Conservation (phyloP, 1,140 invertebrate species). For the Leucophenga varia region DNA sequence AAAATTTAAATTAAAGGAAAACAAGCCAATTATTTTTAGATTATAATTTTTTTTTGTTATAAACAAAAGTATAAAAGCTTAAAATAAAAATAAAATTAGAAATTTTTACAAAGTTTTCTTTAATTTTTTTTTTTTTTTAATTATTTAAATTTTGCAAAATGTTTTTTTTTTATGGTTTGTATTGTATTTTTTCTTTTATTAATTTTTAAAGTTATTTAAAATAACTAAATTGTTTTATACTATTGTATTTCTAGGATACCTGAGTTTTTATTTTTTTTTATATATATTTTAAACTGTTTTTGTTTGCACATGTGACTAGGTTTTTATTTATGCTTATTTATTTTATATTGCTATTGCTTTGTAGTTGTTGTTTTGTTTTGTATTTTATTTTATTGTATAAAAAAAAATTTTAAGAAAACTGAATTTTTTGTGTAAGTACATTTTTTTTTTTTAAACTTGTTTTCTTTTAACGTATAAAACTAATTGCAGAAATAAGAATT, state of each 20-base stretch:
- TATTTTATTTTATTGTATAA: neutral
- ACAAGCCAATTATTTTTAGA: conserved; percentile 45
- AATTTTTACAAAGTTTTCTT: conserved; percentile 36
- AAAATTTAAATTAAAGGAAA: conserved; percentile 38
- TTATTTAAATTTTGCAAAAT: conserved; percentile 26
- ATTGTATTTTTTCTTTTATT: conserved; percentile 20
- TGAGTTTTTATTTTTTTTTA: neutral
- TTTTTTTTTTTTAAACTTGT: too few species aligned
- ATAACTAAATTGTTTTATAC: conserved; percentile 36
- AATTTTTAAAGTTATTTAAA: conserved; percentile 49
- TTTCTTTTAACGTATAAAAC: neutral
- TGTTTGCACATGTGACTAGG: neutral
- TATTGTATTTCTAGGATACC: neutral
- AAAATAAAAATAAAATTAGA: conserved; percentile 27
- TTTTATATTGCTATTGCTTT: neutral
- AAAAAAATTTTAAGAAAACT: neutral
- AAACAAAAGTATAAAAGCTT: conserved; percentile 22
- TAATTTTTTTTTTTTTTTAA: conserved; percentile 18
- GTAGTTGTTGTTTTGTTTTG: neutral
- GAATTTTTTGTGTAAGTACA: neutral
- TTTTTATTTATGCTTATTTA: neutral
- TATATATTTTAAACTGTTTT: neutral
- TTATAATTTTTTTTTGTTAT: conserved; percentile 23
- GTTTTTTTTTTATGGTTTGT: too few species aligned
- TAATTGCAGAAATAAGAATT: neutral